Evolutionary conservation across 2,888 invertebrate species (phyloP), one percentile per base, ranked within the genome.

Genomic region (Poecilus cupreus): DNA sequence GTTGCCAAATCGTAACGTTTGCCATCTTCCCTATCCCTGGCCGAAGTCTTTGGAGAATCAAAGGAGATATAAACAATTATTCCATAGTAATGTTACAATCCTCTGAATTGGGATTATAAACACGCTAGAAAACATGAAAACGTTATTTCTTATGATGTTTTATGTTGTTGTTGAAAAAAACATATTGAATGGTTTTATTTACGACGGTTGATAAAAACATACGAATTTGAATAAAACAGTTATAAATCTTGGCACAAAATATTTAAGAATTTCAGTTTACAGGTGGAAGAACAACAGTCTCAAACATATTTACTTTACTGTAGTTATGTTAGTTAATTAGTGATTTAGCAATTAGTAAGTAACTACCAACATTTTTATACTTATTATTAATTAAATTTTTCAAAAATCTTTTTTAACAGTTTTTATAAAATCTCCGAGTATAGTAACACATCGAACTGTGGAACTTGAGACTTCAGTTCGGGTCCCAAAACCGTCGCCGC

Each of bases 41-140:
- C 20, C 54, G 54, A 54, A 54, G 54, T 22, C 54, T 54, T 54
- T 20, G 18, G 54, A 54, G 54, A 54, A 54, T 54, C 32, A 32
- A 32, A 32, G 10, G 22, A 20, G 54, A 54, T 54, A 22, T 22
- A 54, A 54, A 54, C 60, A 60, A 60, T 60, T 60, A 60, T 60
- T 60, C 8, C 22, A 20, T 54, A 54, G 54, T 22, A 20, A 54
- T 54, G 54, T 54, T 20, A 20, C 32, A 43, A 43, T 43, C 43
- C 3, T 43, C 13, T 8, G 43, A 43, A 43, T 43, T 43, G 24
- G 26, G 26, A 26, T 60, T 60, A 60, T 60, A 60, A 54, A 60
- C 60, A 60, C 24, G 22, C 26, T 26, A 10, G 26, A 60, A 60
- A 26, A 60, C 60, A 60, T 26, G 24, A 13, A 54, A 60, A 60